These are phyloP conservation scores for Ovibos moschatus DNA, from an alignment of 2,113 vertebrate species.

Conservation along the genomic window DNA sequence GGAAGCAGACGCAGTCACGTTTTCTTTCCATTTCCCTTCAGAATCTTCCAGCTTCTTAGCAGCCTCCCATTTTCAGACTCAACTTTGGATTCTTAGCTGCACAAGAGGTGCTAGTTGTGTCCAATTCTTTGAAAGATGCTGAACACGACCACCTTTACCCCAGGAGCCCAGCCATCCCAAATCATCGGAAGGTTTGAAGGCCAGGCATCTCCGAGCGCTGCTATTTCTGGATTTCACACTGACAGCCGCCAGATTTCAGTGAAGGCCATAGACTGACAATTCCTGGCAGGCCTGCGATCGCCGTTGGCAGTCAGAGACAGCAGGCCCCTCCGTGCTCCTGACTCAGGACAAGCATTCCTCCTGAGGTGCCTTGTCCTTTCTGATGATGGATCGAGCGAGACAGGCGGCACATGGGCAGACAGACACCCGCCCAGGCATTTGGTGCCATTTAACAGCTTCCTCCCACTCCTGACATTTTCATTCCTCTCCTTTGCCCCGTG, in stretches of 20 bases:
- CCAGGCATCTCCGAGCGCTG: constrained; percentile 52
- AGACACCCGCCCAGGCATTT: constrained; percentile 85
- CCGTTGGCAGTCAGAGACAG: constrained; percentile 76
- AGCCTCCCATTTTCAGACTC: neutral
- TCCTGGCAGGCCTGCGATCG: constrained; percentile 76
- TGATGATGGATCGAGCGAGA: constrained; percentile 88
- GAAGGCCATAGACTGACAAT: constrained; percentile 80
- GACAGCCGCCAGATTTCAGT: constrained; percentile 80
- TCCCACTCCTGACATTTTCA: constrained; percentile 89
- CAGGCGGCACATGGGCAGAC: constrained; percentile 89
- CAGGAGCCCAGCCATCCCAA: neutral
- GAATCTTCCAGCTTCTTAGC: neutral
- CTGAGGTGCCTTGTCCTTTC: constrained; percentile 86
- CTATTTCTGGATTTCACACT: constrained; percentile 69
- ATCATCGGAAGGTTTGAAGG: neutral
- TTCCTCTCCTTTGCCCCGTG: constrained; percentile 83
- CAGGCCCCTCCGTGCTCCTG: constrained; percentile 69
- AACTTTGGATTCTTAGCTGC: neutral
- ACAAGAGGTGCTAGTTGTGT: neutral
- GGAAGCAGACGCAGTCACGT: neutral
- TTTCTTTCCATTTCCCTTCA: neutral
- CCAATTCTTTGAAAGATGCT: neutral
- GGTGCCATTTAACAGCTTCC: constrained; percentile 91
- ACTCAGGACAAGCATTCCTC: constrained; percentile 81
- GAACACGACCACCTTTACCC: neutral